These are phyloP conservation scores for Megamerina dolium DNA, from an alignment of 2,888 invertebrate genomes.

Conservation along the genomic window DNA sequence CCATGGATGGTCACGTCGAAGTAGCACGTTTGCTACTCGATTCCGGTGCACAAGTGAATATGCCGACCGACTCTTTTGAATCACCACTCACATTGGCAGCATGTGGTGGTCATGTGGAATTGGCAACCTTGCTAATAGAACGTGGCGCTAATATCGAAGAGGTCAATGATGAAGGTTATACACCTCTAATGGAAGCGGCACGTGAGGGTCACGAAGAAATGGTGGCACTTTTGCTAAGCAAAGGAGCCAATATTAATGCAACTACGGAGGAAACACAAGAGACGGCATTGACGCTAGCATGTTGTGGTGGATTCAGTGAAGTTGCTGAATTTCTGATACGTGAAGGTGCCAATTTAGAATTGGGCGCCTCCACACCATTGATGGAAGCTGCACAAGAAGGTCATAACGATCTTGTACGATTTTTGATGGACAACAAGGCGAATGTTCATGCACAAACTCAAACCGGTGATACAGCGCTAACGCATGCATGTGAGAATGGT, in stretches of 20 bases:
- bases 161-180: conserved; percentile 99
- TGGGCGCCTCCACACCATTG: conserved; percentile 92
- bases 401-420: conserved; percentile 83
- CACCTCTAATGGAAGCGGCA: conserved; percentile 98
- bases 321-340: conserved; percentile 92
- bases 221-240: conserved; percentile 87
- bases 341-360: conserved; percentile 89
- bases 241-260: conserved; percentile 94
- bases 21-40: conserved; percentile 90
- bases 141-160: conserved; percentile 98
- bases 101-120: conserved; percentile 96
- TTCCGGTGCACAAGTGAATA: conserved; percentile 94
- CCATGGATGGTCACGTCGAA: conserved; percentile 99
- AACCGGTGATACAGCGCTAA: conserved; percentile 92
- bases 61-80: conserved; percentile 99
- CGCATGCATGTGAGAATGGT: conserved; percentile 98
- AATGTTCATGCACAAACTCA: conserved; percentile 92
- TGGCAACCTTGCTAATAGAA: conserved; percentile 91
- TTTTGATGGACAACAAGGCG: conserved; percentile 76
- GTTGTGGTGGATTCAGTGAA: conserved; percentile 92
- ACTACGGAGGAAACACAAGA: conserved; percentile 99
- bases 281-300: conserved; percentile 88
- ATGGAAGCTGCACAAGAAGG: conserved; percentile 99
- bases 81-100: conserved; percentile 97
- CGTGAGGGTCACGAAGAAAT: conserved; percentile 98